Conservation (phyloP, 2,113 vertebrate species). For the Cephalopholis sonnerati region DNA sequence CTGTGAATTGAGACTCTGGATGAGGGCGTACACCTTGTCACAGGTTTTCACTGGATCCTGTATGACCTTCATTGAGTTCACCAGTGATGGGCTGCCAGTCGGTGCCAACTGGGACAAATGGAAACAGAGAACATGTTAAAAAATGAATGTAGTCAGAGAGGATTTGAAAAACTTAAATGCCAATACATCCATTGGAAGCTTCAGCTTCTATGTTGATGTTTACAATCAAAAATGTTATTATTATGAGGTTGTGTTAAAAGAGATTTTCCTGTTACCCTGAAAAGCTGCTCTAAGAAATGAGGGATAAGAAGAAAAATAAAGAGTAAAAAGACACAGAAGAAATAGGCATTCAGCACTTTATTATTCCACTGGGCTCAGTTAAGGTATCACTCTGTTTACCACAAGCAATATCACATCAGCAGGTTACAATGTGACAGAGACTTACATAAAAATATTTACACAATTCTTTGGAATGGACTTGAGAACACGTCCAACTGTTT, state of each 20-base stretch:
- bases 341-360: too few relatives aligned
- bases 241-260: neutral
- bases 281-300: neutral
- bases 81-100: conserved; percentile 90
- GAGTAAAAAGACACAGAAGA: too few relatives aligned
- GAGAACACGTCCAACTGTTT: conserved; percentile 13
- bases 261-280: neutral
- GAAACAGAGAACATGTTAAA: neutral
- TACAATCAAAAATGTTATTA: neutral
- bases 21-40: conserved; percentile 92
- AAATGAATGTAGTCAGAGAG: neutral
- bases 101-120: conserved; percentile 89
- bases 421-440: neutral
- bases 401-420: too few relatives aligned
- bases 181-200: neutral
- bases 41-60: conserved; percentile 95
- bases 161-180: neutral
- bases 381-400: neutral
- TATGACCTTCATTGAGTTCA: conserved; percentile 94
- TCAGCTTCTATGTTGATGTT: too few relatives aligned
- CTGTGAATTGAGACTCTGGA: conserved; percentile 94
- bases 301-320: neutral
- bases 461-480: neutral
- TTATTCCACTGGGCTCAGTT: too few relatives aligned
- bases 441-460: conserved; percentile 6